A percentile compares a stretch with the other conserved stretches of the same genome.
These are phyloP conservation scores for Sylvilagus bachmani DNA, from an alignment of 2,113 vertebrate genomes.

Conservation along the genomic window DNA sequence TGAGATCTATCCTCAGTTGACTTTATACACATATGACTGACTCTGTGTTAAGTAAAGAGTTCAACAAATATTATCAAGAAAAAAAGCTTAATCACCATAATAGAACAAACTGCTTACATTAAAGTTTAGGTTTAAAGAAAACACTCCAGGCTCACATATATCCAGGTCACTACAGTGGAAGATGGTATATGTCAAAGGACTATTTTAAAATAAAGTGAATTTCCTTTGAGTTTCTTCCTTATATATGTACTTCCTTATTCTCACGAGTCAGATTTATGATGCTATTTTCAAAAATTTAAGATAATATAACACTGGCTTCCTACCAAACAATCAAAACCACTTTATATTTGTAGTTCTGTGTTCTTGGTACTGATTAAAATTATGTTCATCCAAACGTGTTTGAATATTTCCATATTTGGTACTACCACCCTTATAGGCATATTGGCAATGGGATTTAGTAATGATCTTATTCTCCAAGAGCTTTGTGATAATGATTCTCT, in stretches of 20 bases:
- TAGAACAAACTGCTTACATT: not conserved
- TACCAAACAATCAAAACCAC: constrained; percentile 28
- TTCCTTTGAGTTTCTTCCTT: not conserved
- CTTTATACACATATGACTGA: too few species aligned
- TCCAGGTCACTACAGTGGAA: not conserved
- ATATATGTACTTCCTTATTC: not conserved
- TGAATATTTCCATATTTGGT: constrained; percentile 49
- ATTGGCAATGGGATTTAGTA: not conserved
- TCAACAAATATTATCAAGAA: too few species aligned
- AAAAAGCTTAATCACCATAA: too few species aligned
- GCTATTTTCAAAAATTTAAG: constrained; percentile 9
- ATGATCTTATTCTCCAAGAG: not conserved
- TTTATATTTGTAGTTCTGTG: not conserved
- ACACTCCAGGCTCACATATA: not conserved
- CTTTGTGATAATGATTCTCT: not conserved
- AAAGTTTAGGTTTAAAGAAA: not conserved
- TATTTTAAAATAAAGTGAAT: constrained; percentile 12
- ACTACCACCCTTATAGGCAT: not conserved
- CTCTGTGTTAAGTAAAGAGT: too few species aligned
- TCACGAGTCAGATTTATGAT: not conserved
- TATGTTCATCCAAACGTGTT: not conserved
- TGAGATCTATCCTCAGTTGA: too few species aligned
- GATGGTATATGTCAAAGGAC: not conserved
- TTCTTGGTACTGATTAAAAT: not conserved
- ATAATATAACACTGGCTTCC: constrained; percentile 7